A percentile compares a stretch with the other conserved stretches of the same genome.
These are phyloP conservation scores for Ypsolopha scabrella DNA, from an alignment of 2,888 invertebrate genomes.

Conservation along the genomic window DNA sequence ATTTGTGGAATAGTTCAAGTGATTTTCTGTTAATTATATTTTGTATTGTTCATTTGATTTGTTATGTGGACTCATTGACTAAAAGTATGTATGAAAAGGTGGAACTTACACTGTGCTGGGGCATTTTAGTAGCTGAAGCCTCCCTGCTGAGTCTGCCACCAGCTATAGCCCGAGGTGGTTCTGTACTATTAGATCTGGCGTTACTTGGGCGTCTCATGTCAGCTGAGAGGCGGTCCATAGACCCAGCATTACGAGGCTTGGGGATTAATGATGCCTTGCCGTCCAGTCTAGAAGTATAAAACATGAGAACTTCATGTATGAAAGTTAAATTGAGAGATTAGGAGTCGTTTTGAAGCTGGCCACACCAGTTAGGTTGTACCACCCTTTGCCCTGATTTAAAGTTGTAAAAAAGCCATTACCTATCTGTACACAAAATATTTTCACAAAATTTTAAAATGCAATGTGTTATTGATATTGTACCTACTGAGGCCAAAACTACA, in stretches of 20 bases:
- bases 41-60: too few species aligned
- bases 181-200: constrained; percentile 50
- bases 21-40: too few species aligned
- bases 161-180: constrained; percentile 36
- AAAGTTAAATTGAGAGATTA: not conserved
- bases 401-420: too few species aligned
- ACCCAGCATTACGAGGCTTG: constrained; percentile 41
- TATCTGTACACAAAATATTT: too few species aligned
- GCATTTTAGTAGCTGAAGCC: constrained; percentile 45
- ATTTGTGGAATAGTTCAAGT: too few species aligned
- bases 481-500: too few species aligned
- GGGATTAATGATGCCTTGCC: constrained; percentile 48
- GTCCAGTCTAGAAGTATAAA: constrained; percentile 27
- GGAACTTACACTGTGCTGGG: constrained; percentile 31
- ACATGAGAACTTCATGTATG: not conserved
- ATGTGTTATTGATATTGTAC: too few species aligned
- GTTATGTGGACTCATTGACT: too few species aligned
- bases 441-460: too few species aligned
- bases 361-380: too few species aligned
- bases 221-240: constrained; percentile 43
- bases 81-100: too few species aligned
- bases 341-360: not conserved
- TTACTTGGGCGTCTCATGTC: constrained; percentile 43
- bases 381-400: too few species aligned
- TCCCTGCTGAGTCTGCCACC: constrained; percentile 39